Base-by-base conservation (phyloP, 2,113 vertebrate genomes). In the Vombatus ursinus region DNA sequence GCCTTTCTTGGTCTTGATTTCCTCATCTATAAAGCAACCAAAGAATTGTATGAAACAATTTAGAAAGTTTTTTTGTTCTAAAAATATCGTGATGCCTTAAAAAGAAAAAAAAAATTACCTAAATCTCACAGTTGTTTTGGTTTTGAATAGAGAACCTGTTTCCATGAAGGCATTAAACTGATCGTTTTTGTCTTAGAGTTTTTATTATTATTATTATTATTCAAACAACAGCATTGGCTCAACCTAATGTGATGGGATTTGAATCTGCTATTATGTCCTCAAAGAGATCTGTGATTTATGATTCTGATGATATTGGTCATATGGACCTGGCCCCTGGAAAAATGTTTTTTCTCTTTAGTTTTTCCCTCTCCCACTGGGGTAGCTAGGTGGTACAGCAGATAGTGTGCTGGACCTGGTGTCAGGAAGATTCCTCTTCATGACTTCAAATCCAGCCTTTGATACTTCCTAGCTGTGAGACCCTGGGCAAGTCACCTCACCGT, bases 281-380 rank as follows among this genome's bases (percentile, higher is more conserved):
- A 53, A 95, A 54, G 94, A 95, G 48, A 94, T 93, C 47, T 95
- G n/a, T 51, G 22, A 22, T 95, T 93, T 9, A 92, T 92, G 92
- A 24, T 94, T 89, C 51, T 54, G 31, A 53, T 94, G 31, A 92
- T 96, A 23, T 23, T 44, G 37, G 19, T 84, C 19, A 84, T 84
- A 44, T 44, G 19, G 68, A 84, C 19, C 57, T 37, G 28, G 28
- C 4, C 57, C 28, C 28, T 68, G 54, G 26, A 28, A 9, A 57
- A 19, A 19, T 7, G 22, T 84, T 84, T 84, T 0, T 84, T 44
- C 2, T 84, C n/a, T 37, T 68, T 84, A 84, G 2, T n/a, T n/a
- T 37, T n/a, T 5, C 8, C 37, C 14, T 68, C 16, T 77, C 37
- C 16, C 14, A 19, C 12, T 77, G 37, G 52, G 31, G 61, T 12